Evolutionary conservation across 2,113 vertebrate genomes (phyloP), one percentile per base, ranked within the genome.

Genomic region (Sminthopsis crassicaudata): DNA sequence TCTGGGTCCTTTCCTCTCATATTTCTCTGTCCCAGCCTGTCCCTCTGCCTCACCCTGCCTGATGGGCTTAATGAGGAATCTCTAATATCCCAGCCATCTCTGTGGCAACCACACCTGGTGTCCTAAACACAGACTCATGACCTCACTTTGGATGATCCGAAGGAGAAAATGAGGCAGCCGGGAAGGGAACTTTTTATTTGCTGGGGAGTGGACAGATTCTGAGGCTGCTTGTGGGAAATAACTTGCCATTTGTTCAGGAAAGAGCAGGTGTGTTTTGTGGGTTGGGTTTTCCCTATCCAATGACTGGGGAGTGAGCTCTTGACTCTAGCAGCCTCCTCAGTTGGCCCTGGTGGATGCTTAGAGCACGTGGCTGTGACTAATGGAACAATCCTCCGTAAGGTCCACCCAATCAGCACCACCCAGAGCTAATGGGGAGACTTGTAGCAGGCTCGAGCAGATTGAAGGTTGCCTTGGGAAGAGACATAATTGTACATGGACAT

Each of bases 121-220:
- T 96, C 95, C 97, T 95, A 98, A 98, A 98, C 97, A 98, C 48
- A 91, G 48, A 93, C 94, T 95, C 91, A 97, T 98, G 97, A 46
- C 27, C n/a, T 98, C 96, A 97, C 89, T 3, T 5, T 90, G 95
- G 94, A 92, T 97, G 96, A 97, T 0, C 22, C 92, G 93, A 95
- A 97, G 96, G 93, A 95, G 93, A 95, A 95, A 84, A 53, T 0
- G 0, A 88, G 52, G 0, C 53, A 30, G 46, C 57, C 54, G 93
- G 53, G 53, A 67, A 30, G 91, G 51, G 88, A 52, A 54, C 26
- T 90, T 57, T 91, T 30, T 76, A 89, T 89, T 25, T 95, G 46
- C 30, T 84, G 51, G 96, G 94, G 97, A 92, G 93, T 89, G 84
- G 19, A 48, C 97, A 90, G 53, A 36, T 76, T 96, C 90, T 89